Base-by-base conservation (phyloP, 2,888 invertebrate species). In the Oxyteleia sp. region DNA sequence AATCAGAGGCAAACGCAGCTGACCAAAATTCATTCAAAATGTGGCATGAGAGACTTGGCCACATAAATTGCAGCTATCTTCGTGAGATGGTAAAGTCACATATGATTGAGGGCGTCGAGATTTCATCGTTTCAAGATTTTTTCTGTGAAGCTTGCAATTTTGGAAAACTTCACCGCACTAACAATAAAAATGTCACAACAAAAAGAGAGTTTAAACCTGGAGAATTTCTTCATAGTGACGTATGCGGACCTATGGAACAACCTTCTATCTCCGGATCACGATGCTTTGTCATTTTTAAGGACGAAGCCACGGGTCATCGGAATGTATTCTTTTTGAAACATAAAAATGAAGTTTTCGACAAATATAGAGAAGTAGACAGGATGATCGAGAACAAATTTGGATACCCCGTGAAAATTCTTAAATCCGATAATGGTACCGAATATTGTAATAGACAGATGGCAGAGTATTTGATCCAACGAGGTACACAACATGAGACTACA, bases 391-490 rank as follows among this genome's bases (percentile, higher is more conserved):
- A 71, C 26, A 57, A 71, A 35, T 59, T 51, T 59, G 51, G 59
- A 1, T 26, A 51, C 0, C 41, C 57, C 0, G 51, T 80, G 4
- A 64, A 71, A 47, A 43, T 68, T 0, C 20, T 85, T 7, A 80
- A 80, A 8, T 20, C 69, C 0, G 88, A 87, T 41, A 85, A 78
- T 29, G 87, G 88, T 1, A 38, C 18, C 11, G 83, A 85, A 49
- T 85, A 32, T 18, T 32, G 51, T 4, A 85, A 83, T 18, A 0
- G 10, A 0, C 0, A 0, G 0, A 55, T 85, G 43, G n/a, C 41
- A 15, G 29, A 38, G 10, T 80, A 66, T 20, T 15, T 85, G 13
- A 32, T 3, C 3, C 20, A 20, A 5, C 15, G 53, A 15, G 85
- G 85, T 2, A 82, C 68, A 10, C 13, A 38, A 16, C 63, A 51